Evolutionary conservation across 2,888 invertebrate species (phyloP).

Genomic region (Pogonocherus hispidulus): DNA sequence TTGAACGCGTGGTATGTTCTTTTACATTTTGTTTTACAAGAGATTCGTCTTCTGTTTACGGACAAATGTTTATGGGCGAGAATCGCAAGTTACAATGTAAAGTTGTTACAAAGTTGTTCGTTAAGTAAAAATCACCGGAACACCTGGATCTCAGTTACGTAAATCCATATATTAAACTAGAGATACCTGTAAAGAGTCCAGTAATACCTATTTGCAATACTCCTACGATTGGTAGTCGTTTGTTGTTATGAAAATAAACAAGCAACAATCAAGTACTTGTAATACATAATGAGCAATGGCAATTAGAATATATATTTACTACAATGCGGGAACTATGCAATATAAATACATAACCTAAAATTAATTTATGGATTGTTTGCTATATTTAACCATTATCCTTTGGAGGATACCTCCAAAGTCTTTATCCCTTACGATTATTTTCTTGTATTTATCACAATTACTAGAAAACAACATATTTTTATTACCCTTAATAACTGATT

Average conservation of each 20-base stretch:
- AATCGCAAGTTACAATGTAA: conserved; percentile 1
- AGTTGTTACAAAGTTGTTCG: no score
- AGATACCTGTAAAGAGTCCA: background rate
- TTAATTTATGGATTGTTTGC: background rate
- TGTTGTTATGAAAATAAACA: background rate
- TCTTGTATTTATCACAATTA: no score
- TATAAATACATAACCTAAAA: background rate
- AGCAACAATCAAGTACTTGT: background rate
- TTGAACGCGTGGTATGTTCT: no score
- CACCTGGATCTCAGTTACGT: conserved; percentile 2
- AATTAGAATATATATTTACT: background rate
- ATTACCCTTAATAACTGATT: no score
- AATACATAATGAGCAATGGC: background rate
- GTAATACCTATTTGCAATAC: background rate
- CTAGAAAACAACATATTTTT: no score
- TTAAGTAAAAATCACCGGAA: background rate
- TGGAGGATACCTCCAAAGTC: no score
- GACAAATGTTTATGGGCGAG: conserved; percentile 1
- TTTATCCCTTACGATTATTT: no score
- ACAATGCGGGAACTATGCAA: background rate
- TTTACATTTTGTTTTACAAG: no score
- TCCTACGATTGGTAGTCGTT: background rate
- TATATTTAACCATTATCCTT: no score
- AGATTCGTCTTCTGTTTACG: no score
- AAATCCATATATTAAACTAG: background rate